These are phyloP conservation scores for Echinops telfairi DNA, from an alignment of 2,113 vertebrate species.

Conservation along the genomic window DNA sequence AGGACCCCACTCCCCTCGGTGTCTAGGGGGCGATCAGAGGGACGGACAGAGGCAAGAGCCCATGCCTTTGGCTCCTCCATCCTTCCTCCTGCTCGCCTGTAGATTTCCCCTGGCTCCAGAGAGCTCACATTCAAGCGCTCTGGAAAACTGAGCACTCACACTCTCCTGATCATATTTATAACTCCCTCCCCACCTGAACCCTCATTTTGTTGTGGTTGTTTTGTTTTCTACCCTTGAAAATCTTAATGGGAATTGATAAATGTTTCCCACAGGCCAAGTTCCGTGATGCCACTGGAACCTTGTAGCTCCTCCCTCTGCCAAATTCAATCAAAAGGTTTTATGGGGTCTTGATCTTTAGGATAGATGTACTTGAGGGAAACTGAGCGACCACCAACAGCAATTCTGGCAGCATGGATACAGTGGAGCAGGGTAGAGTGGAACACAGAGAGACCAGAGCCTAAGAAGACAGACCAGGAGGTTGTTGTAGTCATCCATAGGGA, in stretches of 20 bases:
- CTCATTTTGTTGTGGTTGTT: too few species aligned
- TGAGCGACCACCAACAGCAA: background rate
- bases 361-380: background rate
- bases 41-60: background rate
- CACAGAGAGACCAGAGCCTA: background rate
- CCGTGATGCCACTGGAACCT: background rate
- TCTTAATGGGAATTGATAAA: background rate
- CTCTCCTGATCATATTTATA: background rate
- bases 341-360: background rate
- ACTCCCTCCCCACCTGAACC: too few species aligned
- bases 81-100: background rate
- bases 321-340: background rate
- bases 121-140: background rate
- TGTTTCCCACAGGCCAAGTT: background rate
- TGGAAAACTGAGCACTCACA: background rate
- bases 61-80: background rate
- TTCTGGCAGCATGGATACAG: background rate
- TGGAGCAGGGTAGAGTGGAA: background rate
- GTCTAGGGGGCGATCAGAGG: background rate
- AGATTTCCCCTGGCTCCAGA: background rate
- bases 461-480: background rate
- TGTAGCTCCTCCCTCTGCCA: background rate
- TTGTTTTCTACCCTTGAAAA: background rate
- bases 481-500: background rate
- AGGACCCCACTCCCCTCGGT: background rate